These are phyloP conservation scores for Lasiommata megera DNA, from an alignment of 2,888 invertebrate species.

Conservation along the genomic window DNA sequence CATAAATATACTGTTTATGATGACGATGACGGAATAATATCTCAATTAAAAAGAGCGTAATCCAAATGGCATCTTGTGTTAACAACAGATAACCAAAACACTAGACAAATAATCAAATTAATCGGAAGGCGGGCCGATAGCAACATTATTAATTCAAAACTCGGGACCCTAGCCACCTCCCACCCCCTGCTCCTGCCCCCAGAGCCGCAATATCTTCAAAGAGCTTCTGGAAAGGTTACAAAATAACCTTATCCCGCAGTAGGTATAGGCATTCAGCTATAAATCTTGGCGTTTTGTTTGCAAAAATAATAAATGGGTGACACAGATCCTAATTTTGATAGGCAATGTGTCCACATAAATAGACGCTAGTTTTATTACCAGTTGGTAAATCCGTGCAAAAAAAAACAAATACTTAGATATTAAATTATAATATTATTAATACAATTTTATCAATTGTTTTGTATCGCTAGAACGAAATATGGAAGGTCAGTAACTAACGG, in stretches of 20 bases:
- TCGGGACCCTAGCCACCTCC: slow-evolving; percentile 45
- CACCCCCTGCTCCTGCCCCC: slow-evolving; percentile 38
- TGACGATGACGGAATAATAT: no score
- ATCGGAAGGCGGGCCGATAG: slow-evolving; percentile 73
- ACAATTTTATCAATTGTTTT: no score
- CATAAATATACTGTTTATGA: no score
- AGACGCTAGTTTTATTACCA: no score
- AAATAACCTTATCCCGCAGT: slow-evolving; percentile 30
- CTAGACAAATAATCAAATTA: slow-evolving; percentile 77
- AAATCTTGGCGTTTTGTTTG: slow-evolving; percentile 9
- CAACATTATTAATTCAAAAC: slow-evolving; percentile 80
- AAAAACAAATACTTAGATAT: no score
- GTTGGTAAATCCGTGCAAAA: no score
- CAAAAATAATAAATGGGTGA: slow-evolving; percentile 6
- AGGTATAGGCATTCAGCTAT: slow-evolving; percentile 19
- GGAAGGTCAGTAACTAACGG: no score
- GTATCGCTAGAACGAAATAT: no score
- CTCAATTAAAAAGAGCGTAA: not conserved
- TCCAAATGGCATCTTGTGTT: slow-evolving; percentile 21
- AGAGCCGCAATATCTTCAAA: slow-evolving; percentile 53
- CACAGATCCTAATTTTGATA: no score
- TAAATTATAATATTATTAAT: no score
- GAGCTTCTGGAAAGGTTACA: slow-evolving; percentile 46
- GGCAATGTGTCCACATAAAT: no score
- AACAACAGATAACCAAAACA: slow-evolving; percentile 41